These are phyloP conservation scores for Idaea dimidiata DNA, from an alignment of 2,888 invertebrate genomes.

Conservation along the genomic window DNA sequence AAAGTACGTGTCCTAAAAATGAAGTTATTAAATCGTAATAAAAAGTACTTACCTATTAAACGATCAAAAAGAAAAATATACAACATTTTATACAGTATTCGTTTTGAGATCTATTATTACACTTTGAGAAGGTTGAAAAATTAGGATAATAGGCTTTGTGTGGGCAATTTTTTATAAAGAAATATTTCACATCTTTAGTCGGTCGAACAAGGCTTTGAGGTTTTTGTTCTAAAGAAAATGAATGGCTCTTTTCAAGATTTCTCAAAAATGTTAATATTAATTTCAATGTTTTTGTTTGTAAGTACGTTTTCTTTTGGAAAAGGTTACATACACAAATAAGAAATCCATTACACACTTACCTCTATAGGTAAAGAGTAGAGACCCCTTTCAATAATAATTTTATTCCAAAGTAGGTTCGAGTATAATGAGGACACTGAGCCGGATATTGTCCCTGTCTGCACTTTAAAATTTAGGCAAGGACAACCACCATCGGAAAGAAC, in stretches of 20 bases:
- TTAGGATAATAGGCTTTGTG: constrained; percentile 26
- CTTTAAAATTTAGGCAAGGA: too few species aligned
- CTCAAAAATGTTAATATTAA: constrained; percentile 23
- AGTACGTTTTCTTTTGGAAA: constrained; percentile 1
- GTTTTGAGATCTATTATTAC: constrained; percentile 9
- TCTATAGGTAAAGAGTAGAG: too few species aligned
- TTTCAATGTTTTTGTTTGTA: constrained; percentile 4
- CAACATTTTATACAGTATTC: background rate
- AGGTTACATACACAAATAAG: background rate
- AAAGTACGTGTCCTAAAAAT: background rate
- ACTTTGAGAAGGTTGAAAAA: constrained; percentile 20
- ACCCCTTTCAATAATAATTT: too few species aligned
- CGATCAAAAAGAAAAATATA: background rate
- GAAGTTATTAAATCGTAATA: background rate
- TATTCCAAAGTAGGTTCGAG: too few species aligned
- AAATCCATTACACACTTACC: background rate
- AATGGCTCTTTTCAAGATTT: constrained; percentile 24
- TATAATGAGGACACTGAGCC: too few species aligned
- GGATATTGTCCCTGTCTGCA: too few species aligned
- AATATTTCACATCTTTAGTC: constrained; percentile 22
- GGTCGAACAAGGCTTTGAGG: constrained; percentile 17
- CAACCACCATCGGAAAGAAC: too few species aligned
- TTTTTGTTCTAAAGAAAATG: constrained; percentile 20
- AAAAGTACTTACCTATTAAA: background rate
- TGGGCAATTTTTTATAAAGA: constrained; percentile 21